Base-by-base conservation (phyloP, 2,888 invertebrate genomes). In the Marronus borbonicus region DNA sequence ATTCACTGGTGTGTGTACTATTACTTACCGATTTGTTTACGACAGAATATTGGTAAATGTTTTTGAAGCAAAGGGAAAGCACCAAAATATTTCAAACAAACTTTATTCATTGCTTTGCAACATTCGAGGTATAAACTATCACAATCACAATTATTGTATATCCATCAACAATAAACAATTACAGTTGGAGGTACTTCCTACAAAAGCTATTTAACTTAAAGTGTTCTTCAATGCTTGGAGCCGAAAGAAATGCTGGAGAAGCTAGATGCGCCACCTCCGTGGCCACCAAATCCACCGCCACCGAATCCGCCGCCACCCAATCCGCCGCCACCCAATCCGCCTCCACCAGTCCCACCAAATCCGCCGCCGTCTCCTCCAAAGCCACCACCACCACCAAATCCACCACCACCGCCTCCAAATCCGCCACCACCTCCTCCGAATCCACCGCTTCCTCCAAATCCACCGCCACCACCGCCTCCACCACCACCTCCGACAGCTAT, bases 401-500 rank as follows among this genome's bases (percentile, higher is more conserved):
- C 78, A 8, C 78, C 77, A 7, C 82, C 81, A 70, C 79, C 83
- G 36, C 62, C 74, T 24, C 82, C 81, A 44, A 81, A 81, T 28
- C 81, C 83, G 20, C 78, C 82, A 14, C 82, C 83, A 44, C 44
- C 44, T 12, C 44, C 44, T 44, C 44, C 44, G 12, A 44, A 44
- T 17, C 55, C 55, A 55, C 55, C 31, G 5, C 78, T 77, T 7
- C 77, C 77, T 14, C 82, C 81, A 72, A 80, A 81, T 7, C 80
- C 83, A 39, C 64, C 75, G 24, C 78, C 82, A 12, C 82, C 83
- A 44, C 81, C 84, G 20, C 84, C 84, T 12, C 83, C 84, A 28
- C 84, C 85, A 76, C 85, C 85, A 65, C 91, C 90, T 0, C 89
- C 89, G 0, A 91, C 89, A 0, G 89, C 89, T 82, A 91, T 90